Conservation (phyloP, 2,797 vertebrate species). For the Chromis chromis region DNA sequence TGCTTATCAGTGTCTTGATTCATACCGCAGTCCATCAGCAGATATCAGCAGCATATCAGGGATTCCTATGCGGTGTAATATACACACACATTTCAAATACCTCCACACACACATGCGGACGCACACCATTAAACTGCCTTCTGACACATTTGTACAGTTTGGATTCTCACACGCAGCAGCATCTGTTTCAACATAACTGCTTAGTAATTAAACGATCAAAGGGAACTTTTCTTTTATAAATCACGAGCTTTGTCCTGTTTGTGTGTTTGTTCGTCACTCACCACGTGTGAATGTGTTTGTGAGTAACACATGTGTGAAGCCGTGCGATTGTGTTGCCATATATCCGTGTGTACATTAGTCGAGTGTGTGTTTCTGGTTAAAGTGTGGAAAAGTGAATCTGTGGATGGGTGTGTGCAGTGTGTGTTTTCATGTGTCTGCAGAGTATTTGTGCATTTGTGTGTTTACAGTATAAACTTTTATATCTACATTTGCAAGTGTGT, state of each 20-base stretch:
- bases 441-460: neutral
- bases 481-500: neutral
- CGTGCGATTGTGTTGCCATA: neutral
- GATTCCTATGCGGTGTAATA: slow-evolving; percentile 14
- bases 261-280: slow-evolving; percentile 36
- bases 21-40: slow-evolving; percentile 43
- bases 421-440: neutral
- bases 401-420: neutral
- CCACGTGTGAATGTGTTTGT: slow-evolving; percentile 50
- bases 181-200: slow-evolving; percentile 58
- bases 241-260: slow-evolving; percentile 36
- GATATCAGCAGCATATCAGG: slow-evolving; percentile 21
- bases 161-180: slow-evolving; percentile 34
- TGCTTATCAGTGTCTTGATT: slow-evolving; percentile 55
- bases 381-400: neutral
- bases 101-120: neutral
- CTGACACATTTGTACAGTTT: slow-evolving; percentile 10
- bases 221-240: slow-evolving; percentile 56
- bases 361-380: neutral
- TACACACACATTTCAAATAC: slow-evolving; percentile 2
- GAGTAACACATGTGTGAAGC: slow-evolving; percentile 31
- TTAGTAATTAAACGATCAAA: slow-evolving; percentile 64
- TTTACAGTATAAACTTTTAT: neutral
- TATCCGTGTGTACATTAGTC: neutral
- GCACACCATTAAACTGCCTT: slow-evolving; percentile 16